Base-by-base conservation (phyloP, 2,888 invertebrate species). In the Esperia sulphurella region DNA sequence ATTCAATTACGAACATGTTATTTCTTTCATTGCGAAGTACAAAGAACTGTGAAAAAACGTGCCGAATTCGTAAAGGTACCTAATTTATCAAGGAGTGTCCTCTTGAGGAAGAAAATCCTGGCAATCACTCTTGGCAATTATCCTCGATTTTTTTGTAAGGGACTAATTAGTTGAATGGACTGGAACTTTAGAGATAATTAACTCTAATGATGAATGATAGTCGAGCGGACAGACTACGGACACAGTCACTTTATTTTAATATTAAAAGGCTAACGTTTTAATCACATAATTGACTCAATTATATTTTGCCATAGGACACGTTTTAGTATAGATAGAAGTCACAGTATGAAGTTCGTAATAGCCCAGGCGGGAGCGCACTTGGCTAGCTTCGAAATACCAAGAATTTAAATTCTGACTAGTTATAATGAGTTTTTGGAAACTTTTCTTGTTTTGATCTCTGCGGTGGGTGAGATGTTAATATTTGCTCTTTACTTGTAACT, bases 141-240 rank as follows among this genome's bases (percentile, higher is more conserved):
- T 59, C 61, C 58, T 64, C 59, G 72, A 78, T 77, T 80, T 76
- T 35, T 78, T 71, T 71, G 70, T 67, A 74, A 68, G 63, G 54
- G 57, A 58, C 65, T 84, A 83, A 85, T 83, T 83, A 78, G 79
- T 77, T 79, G 79, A 81, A 85, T 83, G 73, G 76, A 78, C 69
- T 68, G 66, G 63, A 69, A 68, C 71, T 71, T 72, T 64, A 63
- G 70, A 74, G 67, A 79, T 83, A 86, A 84, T 83, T 78, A 83
- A 82, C 68, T 83, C 75, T 72, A 76, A 83, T 82, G 78, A 83
- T 79, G 74, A 81, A 84, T 76, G 72, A 79, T 70, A 68, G 66
- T 63, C 40, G 12, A 21, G 21, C 21, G 21, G 21, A 21, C 21
- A 21, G 37, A 37, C 21, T 21, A 21, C 21, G 21, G 21, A 21